A percentile compares a stretch with the other conserved stretches of the same genome.
These are phyloP conservation scores for Drosophila antonietae DNA, from an alignment of 2,888 invertebrate species.

Conservation along the genomic window DNA sequence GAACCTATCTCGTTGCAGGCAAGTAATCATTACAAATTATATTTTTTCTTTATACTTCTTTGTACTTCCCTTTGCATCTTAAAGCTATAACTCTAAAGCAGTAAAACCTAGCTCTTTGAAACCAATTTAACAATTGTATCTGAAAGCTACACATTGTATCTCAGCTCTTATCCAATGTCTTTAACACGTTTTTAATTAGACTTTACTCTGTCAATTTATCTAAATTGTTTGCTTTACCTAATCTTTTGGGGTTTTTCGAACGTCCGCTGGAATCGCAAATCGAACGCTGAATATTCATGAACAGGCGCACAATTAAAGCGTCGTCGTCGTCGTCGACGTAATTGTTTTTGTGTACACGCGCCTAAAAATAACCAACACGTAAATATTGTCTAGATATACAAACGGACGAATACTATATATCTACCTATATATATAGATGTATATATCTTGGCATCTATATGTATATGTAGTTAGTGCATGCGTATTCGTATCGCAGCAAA, in stretches of 20 bases:
- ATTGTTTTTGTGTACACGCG: constrained; percentile 66
- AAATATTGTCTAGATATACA: constrained; percentile 62
- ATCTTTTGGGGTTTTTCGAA: constrained; percentile 25
- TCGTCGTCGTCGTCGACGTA: constrained; percentile 38
- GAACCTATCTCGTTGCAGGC: too few relatives aligned
- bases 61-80: too few relatives aligned
- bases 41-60: too few relatives aligned
- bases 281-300: constrained; percentile 50
- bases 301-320: constrained; percentile 50
- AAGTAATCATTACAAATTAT: too few relatives aligned
- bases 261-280: constrained; percentile 23
- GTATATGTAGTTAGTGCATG: constrained; percentile 12
- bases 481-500: constrained; percentile 37
- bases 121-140: neutral
- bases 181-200: neutral
- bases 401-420: constrained; percentile 20
- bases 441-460: neutral
- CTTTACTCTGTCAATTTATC: constrained; percentile 12
- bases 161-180: neutral
- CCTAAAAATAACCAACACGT: constrained; percentile 71
- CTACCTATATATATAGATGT: neutral
- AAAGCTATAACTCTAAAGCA: too few relatives aligned
- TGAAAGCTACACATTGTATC: neutral
- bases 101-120: neutral
- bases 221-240: constrained; percentile 34